Evolutionary conservation across 2,888 invertebrate genomes (phyloP).

Genomic region (Lasioglossum figueresi): DNA sequence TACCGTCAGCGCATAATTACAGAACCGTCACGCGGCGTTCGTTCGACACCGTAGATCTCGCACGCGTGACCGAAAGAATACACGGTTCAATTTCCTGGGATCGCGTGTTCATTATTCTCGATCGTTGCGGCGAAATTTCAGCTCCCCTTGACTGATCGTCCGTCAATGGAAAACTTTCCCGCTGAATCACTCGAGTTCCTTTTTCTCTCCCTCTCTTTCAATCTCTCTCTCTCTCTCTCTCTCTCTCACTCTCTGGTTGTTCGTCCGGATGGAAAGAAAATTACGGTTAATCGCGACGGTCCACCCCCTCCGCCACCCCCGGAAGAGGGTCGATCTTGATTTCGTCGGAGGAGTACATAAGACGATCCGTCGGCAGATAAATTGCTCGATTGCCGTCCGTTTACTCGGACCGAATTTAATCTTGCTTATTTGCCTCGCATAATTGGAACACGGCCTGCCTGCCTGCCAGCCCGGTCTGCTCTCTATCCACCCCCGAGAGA

Average conservation of each 20-base stretch:
- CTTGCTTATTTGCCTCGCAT: constrained; percentile 67
- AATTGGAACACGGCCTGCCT: constrained; percentile 63
- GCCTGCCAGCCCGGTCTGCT: background rate
- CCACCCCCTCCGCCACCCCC: background rate
- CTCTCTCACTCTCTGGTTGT: background rate
- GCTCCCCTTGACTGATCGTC: background rate
- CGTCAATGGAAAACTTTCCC: constrained; percentile 6
- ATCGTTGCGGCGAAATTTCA: constrained; percentile 17
- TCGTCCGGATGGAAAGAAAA: constrained; percentile 9
- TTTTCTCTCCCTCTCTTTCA: background rate
- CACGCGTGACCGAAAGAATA: constrained; percentile 6
- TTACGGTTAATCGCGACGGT: constrained; percentile 23
- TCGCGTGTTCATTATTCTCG: constrained; percentile 24
- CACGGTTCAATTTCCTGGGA: constrained; percentile 24
- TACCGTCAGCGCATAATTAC: constrained; percentile 9
- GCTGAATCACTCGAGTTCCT: background rate
- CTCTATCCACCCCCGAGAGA: constrained; percentile 4
- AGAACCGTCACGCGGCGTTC: background rate
- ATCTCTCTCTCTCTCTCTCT: background rate
- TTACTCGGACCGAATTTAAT: constrained; percentile 66
- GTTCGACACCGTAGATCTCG: background rate
- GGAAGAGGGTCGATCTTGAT: constrained; percentile 58
- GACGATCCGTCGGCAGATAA: constrained; percentile 58
- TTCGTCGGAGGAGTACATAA: constrained; percentile 46
- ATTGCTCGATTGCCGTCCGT: constrained; percentile 61